Percentiles rank a stretch among this genome's conserved stretches.
These are phyloP conservation scores for Gymnobelideus leadbeateri DNA, from an alignment of 2,113 vertebrate species.

Conservation along the genomic window DNA sequence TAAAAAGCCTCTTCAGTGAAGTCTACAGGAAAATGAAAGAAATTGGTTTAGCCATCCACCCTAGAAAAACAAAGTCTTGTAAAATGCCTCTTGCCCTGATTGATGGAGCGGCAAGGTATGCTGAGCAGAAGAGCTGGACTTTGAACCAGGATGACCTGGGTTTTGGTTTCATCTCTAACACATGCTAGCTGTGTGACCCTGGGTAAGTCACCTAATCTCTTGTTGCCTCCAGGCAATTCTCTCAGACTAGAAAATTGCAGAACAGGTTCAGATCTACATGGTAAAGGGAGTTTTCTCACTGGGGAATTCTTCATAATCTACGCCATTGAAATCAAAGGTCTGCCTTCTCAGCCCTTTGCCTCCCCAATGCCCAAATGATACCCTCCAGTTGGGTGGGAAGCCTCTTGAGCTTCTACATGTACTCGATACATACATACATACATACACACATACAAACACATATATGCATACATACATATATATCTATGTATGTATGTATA, in stretches of 20 bases:
- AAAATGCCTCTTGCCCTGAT: not conserved
- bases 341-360: not conserved
- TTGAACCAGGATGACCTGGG: not conserved
- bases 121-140: not conserved
- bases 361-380: not conserved
- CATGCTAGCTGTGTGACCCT: not conserved
- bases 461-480: rapidly evolving
- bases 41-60: not conserved
- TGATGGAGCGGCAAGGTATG: not conserved
- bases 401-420: not conserved
- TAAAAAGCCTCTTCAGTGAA: not conserved
- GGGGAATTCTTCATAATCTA: not conserved
- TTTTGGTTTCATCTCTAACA: not conserved
- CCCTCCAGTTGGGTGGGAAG: not conserved
- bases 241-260: not conserved
- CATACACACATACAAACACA: too few species aligned
- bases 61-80: not conserved
- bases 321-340: not conserved
- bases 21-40: not conserved
- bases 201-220: not conserved
- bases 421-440: too few species aligned
- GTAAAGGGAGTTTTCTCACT: not conserved
- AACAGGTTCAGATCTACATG: not conserved
- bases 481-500: too few species aligned
- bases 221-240: not conserved